Evolutionary conservation across 2,113 vertebrate species (phyloP).

Genomic region (Falcunculus frontatus): DNA sequence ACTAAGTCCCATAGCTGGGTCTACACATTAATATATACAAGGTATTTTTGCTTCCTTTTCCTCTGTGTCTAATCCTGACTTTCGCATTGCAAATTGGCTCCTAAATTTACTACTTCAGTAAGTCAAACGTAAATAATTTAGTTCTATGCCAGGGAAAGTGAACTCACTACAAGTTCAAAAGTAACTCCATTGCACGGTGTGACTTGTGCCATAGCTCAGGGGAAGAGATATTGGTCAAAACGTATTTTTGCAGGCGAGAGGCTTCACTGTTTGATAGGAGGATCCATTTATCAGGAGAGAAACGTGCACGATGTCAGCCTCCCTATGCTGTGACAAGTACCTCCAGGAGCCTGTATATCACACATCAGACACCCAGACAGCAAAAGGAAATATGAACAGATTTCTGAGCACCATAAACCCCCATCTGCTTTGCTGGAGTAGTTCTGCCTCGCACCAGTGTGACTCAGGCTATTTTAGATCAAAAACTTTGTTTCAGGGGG

Average conservation of each 20-base stretch:
- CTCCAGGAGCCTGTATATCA: conserved; percentile 30
- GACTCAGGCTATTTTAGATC: conserved; percentile 5
- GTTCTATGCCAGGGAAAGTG: neutral
- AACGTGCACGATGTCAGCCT: conserved; percentile 17
- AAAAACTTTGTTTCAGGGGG: neutral
- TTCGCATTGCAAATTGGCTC: neutral
- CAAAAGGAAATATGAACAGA: conserved; percentile 30
- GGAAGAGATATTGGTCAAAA: neutral
- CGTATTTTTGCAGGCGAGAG: neutral
- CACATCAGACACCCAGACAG: conserved; percentile 12
- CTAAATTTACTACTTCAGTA: neutral
- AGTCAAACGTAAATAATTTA: conserved; percentile 31
- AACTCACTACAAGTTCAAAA: neutral
- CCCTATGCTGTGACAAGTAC: neutral
- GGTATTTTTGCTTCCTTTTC: neutral
- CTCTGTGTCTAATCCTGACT: neutral
- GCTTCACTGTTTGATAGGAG: neutral
- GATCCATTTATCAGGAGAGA: conserved; percentile 14
- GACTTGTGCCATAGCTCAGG: neutral
- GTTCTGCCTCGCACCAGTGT: neutral
- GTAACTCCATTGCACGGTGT: neutral
- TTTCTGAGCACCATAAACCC: conserved; percentile 23
- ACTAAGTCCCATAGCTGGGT: neutral
- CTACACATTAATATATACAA: neutral
- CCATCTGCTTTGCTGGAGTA: neutral